Percentiles rank a stretch among this genome's conserved stretches.
Evolutionary conservation across 2,797 vertebrate species (phyloP).

Genomic region (Synanceia verrucosa): DNA sequence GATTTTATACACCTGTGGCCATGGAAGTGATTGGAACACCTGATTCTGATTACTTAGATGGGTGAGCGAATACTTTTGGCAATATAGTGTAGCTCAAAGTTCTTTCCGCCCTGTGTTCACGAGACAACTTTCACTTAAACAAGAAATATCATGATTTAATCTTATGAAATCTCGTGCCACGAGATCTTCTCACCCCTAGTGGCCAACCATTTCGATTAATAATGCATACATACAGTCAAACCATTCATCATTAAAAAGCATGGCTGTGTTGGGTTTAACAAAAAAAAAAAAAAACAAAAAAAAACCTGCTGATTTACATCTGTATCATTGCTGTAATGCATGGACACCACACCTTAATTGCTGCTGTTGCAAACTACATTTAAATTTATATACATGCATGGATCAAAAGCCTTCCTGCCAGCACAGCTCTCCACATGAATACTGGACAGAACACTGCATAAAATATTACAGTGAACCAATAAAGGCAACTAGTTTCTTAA

Average conservation of each 20-base stretch:
- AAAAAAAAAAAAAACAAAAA: conserved; percentile 21
- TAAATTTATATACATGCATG: conserved; percentile 11
- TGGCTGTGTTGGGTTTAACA: conserved; percentile 40
- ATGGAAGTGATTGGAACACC: too few relatives aligned
- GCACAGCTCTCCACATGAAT: not conserved
- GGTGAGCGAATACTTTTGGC: too few relatives aligned
- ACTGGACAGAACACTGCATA: not conserved
- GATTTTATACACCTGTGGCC: too few relatives aligned
- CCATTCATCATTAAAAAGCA: conserved; percentile 23
- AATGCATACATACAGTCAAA: conserved; percentile 16
- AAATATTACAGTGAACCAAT: not conserved
- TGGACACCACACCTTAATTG: conserved; percentile 18
- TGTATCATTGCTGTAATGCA: conserved; percentile 30
- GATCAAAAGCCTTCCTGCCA: not conserved
- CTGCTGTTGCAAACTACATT: conserved; percentile 17
- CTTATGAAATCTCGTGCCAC: too few relatives aligned
- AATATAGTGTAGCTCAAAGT: too few relatives aligned
- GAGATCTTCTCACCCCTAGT: too few relatives aligned
- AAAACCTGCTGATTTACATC: conserved; percentile 41
- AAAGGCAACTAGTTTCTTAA: not conserved
- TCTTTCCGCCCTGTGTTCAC: too few relatives aligned
- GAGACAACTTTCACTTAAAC: too few relatives aligned
- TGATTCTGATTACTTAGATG: too few relatives aligned
- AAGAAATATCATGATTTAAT: too few relatives aligned
- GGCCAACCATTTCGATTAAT: conserved; percentile 26